These are phyloP conservation scores for Nasonovia ribisnigri DNA, from an alignment of 2,888 invertebrate genomes.

Conservation along the genomic window DNA sequence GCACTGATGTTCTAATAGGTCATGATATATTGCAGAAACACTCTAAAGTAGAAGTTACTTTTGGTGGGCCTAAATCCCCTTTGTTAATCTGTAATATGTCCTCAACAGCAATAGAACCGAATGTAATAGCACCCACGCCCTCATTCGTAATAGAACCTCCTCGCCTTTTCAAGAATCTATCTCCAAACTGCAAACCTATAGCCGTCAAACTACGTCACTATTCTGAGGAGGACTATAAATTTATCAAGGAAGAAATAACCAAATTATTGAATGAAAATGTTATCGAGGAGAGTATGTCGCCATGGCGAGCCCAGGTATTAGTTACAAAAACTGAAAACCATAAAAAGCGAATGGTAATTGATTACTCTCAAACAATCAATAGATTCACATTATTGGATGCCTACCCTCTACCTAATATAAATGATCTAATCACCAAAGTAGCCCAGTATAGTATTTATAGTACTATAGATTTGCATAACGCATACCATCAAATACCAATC, in stretches of 20 bases:
- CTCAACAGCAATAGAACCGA: no score
- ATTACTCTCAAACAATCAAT: neutral
- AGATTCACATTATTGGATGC: neutral
- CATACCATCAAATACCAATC: constrained; percentile 1
- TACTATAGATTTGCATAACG: neutral
- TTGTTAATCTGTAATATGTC: no score
- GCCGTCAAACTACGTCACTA: neutral
- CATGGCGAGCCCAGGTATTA: neutral
- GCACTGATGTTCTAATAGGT: no score
- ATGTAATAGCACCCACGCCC: no score
- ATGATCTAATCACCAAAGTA: neutral
- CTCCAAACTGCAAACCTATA: neutral
- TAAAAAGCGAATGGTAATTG: neutral
- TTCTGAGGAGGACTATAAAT: neutral
- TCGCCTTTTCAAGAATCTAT: no score
- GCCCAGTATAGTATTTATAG: neutral
- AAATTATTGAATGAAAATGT: neutral
- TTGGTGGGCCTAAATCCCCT: no score
- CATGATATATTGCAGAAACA: no score
- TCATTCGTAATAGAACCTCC: no score
- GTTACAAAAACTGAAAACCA: neutral
- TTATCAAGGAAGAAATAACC: neutral
- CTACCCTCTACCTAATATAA: neutral
- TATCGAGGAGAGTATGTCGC: neutral
- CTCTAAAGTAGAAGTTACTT: no score